Conservation (phyloP, 2,888 invertebrate genomes). For the Chloromyia formosa region DNA sequence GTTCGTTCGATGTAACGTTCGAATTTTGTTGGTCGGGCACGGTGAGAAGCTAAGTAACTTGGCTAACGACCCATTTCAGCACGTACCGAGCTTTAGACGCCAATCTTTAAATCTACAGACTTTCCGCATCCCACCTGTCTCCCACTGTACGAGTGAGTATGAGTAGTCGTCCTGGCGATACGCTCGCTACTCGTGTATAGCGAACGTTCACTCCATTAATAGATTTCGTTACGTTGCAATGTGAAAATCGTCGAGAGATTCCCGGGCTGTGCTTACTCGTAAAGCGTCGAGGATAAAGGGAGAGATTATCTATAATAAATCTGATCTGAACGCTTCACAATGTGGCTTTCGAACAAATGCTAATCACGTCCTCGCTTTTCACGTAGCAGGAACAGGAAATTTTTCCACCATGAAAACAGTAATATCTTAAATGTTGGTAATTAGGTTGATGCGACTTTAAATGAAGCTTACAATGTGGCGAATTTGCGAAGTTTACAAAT, state of each 20-base stretch:
- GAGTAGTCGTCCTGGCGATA: background rate
- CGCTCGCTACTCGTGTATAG: background rate
- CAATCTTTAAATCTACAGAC: background rate
- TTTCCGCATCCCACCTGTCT: background rate
- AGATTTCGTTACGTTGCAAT: conserved; percentile 33
- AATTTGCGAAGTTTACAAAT: background rate
- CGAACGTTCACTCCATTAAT: conserved; percentile 28
- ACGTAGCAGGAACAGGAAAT: background rate
- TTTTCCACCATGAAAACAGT: conserved; percentile 4
- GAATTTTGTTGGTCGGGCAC: conserved; percentile 17
- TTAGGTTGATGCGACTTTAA: conserved; percentile 17
- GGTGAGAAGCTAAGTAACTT: conserved; percentile 22
- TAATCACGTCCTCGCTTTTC: conserved; percentile 34
- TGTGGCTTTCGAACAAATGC: conserved; percentile 25
- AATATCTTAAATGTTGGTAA: background rate
- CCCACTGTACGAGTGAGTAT: background rate
- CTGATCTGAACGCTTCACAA: conserved; percentile 29
- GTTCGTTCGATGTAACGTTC: background rate
- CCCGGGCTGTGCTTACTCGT: background rate
- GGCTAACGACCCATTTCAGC: conserved; percentile 18
- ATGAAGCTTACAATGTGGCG: background rate
- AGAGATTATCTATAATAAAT: conserved; percentile 37
- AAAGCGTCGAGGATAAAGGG: background rate
- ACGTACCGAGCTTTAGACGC: background rate
- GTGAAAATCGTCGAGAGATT: background rate